Base-by-base conservation (phyloP, 2,888 invertebrate species). In the Hemaris fuciformis region DNA sequence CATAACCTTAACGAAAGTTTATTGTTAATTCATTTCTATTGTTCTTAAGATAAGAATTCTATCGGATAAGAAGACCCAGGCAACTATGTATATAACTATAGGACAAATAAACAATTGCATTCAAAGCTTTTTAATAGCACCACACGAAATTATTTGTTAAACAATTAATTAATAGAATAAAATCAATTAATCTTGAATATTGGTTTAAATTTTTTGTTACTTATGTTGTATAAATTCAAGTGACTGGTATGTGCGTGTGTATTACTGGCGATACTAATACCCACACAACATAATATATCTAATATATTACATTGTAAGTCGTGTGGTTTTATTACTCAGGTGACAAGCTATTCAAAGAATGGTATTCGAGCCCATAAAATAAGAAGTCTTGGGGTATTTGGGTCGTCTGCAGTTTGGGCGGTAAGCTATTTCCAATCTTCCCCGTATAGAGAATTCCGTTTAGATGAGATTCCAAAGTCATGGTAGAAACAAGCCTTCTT, bases 361-460 rank as follows among this genome's bases (percentile, higher is more conserved):
- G 66, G 68, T 64, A 74, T 74, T 68, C 67, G 66, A 66, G 64
- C 69, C 67, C 72, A 75, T 69, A 68, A 70, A 72, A 72, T 68
- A 68, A 69, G 70, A 64, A 69, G 72, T 69, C 68, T 68, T 67
- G 63, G 68, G 73, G 82, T 79, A 88, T 88, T 83, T 79, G 80
- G 87, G 87, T 84, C 88, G 79, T 69, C 67, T 76, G 76, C 77
- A 77, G 76, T 73, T 81, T 79, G 77, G 79, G 78, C 73, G 80
- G 79, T 75, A 80, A 80, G 84, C 81, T 88, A 88, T 88, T 89
- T 89, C 76, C 80, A 87, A 88, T 87, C 81, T 81, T 81, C 77
- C 72, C 70, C 68, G 74, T 80, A 77, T 76, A 77, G 67, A 66
- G 68, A 67, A 79, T 79, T 75, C 74, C 74, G 60, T 10, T 18